Base-by-base conservation (phyloP, 2,888 invertebrate genomes). In the Idaea straminata region DNA sequence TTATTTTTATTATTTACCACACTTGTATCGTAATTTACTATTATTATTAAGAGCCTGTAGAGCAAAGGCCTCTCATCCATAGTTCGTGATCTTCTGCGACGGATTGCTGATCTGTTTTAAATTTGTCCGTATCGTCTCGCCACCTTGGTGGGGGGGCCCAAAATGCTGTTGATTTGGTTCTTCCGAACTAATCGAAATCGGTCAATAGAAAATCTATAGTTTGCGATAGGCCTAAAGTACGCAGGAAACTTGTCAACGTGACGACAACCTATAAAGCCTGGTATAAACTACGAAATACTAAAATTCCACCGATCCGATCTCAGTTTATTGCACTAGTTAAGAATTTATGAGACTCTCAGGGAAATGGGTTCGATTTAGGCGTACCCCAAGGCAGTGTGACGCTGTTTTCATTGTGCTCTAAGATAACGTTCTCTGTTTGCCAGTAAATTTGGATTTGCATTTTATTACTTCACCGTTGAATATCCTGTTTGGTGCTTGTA, bases 271-370 rank as follows among this genome's bases (percentile, higher is more conserved):
- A 47, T 47, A 47, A 47, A 47, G 7, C 47, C 47, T 10, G 47
- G 47, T 10, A 47, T 47, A 47, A 47, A 47, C 47, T 47, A 47
- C 47, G 47, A 47, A 47, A 47, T 47, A 47, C 65, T 61, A 67
- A 66, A 38, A 62, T 62, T 61, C 57, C 64, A 59, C 62, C 62
- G 66, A 79, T 78, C 76, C 66, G 72, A 71, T 77, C 72, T 72
- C 68, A 66, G 74, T 74, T 78, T 77, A 77, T 81, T 74, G 75
- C 73, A 71, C 70, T 72, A 70, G 72, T 75, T 70, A 74, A 73
- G 71, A 78, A 81, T 83, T 83, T 82, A 85, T 77, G 80, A 77
- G 69, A 66, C 74, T 79, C 73, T 78, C 79, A 74, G 77, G 77
- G 78, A 82, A 79, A 81, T 80, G 72, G 73, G 69, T 66, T 67